A percentile compares a stretch with the other conserved stretches of the same genome.
phyloP scores from a whole-genome alignment of 2,888 invertebrate genomes.

The Adineta ricciae region DNA sequence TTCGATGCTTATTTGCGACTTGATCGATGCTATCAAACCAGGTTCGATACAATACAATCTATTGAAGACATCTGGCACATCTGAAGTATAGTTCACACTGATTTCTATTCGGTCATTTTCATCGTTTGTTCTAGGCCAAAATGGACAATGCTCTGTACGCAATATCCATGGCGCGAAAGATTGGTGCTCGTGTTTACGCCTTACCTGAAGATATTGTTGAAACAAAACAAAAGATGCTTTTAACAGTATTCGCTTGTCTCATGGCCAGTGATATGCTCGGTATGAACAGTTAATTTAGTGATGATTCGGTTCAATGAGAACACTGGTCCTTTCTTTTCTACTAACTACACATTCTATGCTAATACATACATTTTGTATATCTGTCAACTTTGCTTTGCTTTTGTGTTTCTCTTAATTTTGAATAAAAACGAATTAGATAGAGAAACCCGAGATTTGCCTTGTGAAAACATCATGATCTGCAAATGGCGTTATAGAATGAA shows the following conservation, averaged over 20 bases:
- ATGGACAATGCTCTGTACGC: constrained; percentile 98
- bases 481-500: too few species aligned
- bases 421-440: too few species aligned
- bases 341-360: too few species aligned
- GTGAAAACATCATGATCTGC: too few species aligned
- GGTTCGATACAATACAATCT: constrained; percentile 86
- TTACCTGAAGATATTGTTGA: constrained; percentile 96
- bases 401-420: too few species aligned
- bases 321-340: too few species aligned
- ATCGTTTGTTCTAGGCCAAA: constrained; percentile 63
- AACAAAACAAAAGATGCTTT: constrained; percentile 94
- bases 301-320: too few species aligned
- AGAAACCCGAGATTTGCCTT: too few species aligned
- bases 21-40: constrained; percentile 90
- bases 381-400: too few species aligned
- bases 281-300: background rate
- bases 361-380: too few species aligned
- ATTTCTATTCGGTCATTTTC: background rate
- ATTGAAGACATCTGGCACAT: constrained; percentile 66
- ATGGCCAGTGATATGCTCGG: constrained; percentile 72
- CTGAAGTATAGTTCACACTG: too few species aligned
- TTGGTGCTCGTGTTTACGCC: constrained; percentile 92
- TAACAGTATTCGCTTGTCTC: constrained; percentile 98
- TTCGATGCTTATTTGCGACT: constrained; percentile 80
- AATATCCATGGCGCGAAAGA: constrained; percentile 90